Base-by-base conservation (phyloP, 1,140 invertebrate genomes). In the Heliconius hewitsoni region DNA sequence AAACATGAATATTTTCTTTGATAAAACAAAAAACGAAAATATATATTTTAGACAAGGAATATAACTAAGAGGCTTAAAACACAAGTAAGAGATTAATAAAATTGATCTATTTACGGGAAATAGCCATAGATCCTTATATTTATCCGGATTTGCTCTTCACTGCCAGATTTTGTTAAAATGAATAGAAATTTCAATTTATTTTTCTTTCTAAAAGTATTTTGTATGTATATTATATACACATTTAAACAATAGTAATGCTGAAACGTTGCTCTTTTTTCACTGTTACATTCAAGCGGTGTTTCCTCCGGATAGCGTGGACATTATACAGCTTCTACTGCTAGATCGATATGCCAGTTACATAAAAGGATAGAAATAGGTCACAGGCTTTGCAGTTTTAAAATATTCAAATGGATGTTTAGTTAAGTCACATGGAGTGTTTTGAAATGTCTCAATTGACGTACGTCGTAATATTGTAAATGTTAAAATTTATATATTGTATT, bases 341-440 rank as follows among this genome's bases (percentile, higher is more conserved):
- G 42, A 55, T 71, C 71, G 70, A 77, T 77, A 78, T 57, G 27
- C 60, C 30, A 73, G 76, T 78, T 78, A 78, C 52, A 78, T 78
- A 78, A 78, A 78, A 71, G 71, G 50, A 34, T 13, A 52, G 37
- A 78, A 73, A 78, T 78, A 60, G 76, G 76, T 78, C 76, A 78
- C 71, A 16, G 71, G 27, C 34, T 42, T 39, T 52, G 23, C 60
- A n/a, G 70, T 71, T 77, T 71, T 71, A 55, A 18, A 52, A 34
- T 52, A 72, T 55, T 72, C 52, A 60, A 77, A 72, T 5, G 27
- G 9, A 66, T 66, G 60, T 30, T 66, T 30, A 66, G 27, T 30
- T 66, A 27, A 66, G 9, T 11, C 23, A 27, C 23, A 5, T 3
- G 6, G n/a, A 66, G 27, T 27, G 11, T 66, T 66, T 66, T 27